Conservation (phyloP, 2,113 vertebrate species). For the Lynx canadensis region DNA sequence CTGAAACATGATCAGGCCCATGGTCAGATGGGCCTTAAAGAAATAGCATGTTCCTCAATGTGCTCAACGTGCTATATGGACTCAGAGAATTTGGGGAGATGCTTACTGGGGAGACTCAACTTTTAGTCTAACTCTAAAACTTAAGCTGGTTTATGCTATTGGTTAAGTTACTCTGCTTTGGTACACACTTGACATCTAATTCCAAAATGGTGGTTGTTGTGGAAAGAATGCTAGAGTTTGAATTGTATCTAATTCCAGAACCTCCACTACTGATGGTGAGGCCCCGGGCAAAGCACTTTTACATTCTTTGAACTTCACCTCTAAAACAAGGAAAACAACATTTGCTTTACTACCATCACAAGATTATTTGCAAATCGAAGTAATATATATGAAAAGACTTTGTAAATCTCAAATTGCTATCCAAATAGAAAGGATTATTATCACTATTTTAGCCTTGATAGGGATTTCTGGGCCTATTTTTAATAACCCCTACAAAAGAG, state of each 20-base stretch:
- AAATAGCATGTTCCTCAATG: neutral
- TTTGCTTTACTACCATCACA: neutral
- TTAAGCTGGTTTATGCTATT: neutral
- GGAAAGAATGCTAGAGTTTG: slow-evolving; percentile 21
- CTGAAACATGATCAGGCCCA: neutral
- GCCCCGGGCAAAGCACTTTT: neutral
- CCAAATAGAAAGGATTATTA: slow-evolving; percentile 5
- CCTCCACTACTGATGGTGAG: neutral
- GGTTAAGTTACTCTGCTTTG: neutral
- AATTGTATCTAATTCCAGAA: slow-evolving; percentile 15
- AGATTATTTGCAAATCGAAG: slow-evolving; percentile 20
- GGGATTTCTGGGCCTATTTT: neutral
- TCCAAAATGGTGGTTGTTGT: slow-evolving; percentile 24
- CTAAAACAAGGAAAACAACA: slow-evolving; percentile 5
- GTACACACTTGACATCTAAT: neutral
- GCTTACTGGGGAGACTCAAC: neutral
- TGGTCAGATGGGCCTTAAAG: neutral
- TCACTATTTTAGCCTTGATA: neutral
- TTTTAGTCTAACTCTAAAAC: slow-evolving; percentile 48
- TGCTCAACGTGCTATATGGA: neutral
- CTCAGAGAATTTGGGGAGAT: neutral
- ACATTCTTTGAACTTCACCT: neutral
- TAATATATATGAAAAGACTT: neutral
- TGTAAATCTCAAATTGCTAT: neutral
- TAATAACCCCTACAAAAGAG: neutral